Evolutionary conservation across 2,113 vertebrate species (phyloP).

Genomic region (Polypterus senegalus): DNA sequence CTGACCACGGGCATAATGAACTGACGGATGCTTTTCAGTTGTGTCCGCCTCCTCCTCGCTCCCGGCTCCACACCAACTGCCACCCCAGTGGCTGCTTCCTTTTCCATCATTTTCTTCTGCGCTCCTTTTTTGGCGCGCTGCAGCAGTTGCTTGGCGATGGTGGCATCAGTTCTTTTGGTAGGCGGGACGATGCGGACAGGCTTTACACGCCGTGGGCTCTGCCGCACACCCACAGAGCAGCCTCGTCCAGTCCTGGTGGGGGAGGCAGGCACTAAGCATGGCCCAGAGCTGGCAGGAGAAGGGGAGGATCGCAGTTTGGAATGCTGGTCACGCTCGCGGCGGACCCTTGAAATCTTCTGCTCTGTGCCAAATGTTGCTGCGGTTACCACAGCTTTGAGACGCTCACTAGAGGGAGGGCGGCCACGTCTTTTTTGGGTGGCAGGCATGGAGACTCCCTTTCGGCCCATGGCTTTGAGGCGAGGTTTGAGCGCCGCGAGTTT

Average conservation of each 20-base stretch:
- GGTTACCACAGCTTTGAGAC: conserved; percentile 64
- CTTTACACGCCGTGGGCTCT: conserved; percentile 87
- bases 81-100: conserved; percentile 52
- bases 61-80: conserved; percentile 40
- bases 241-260: conserved; percentile 50
- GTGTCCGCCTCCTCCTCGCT: conserved; percentile 72
- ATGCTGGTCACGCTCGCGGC: conserved; percentile 54
- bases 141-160: conserved; percentile 89
- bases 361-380: conserved; percentile 39
- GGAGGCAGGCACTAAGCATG: conserved; percentile 38
- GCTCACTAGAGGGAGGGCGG: conserved; percentile 77
- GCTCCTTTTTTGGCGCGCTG: conserved; percentile 91
- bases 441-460: conserved; percentile 55
- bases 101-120: conserved; percentile 73
- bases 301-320: conserved; percentile 20
- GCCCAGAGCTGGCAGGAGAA: conserved; percentile 26
- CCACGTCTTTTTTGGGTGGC: conserved; percentile 70
- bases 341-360: conserved; percentile 65
- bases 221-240: conserved; percentile 56
- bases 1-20: conserved; percentile 98
- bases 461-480: conserved; percentile 70
- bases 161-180: conserved; percentile 84
- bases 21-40: conserved; percentile 92
- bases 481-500: conserved; percentile 84
- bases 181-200: conserved; percentile 86